Evolutionary conservation across 2,888 invertebrate genomes (phyloP).

Genomic region (Ametastegia equiseti): DNA sequence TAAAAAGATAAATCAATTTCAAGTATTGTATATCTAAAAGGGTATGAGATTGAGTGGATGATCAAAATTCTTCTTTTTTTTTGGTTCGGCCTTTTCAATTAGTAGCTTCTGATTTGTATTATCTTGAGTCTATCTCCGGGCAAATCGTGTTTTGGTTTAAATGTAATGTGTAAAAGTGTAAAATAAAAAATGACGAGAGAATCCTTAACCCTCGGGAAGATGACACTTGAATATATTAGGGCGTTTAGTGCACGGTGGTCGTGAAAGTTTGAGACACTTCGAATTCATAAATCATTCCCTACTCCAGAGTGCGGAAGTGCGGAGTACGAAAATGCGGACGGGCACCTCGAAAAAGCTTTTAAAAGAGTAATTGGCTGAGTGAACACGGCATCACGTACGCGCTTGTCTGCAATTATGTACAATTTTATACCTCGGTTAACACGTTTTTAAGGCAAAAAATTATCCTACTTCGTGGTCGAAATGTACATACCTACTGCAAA

Average conservation of each 20-base stretch:
- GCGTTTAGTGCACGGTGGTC: slow-evolving; percentile 18
- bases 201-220: slow-evolving; percentile 10
- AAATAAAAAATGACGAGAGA: slow-evolving; percentile 16
- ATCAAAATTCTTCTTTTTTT: not conserved
- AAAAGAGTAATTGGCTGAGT: slow-evolving; percentile 31
- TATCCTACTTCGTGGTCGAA: not conserved
- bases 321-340: not conserved
- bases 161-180: not conserved
- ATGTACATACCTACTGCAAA: not conserved
- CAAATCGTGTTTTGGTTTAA: not conserved
- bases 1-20: no score
- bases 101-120: no score
- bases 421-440: slow-evolving; percentile 28
- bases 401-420: slow-evolving; percentile 13
- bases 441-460: slow-evolving; percentile 13
- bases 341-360: slow-evolving; percentile 16
- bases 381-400: slow-evolving; percentile 20
- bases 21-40: no score
- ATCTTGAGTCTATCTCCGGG: no score
- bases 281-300: slow-evolving; percentile 18
- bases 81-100: no score
- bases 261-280: slow-evolving; percentile 21
- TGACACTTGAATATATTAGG: slow-evolving; percentile 14
- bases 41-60: no score
- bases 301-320: slow-evolving; percentile 13